A percentile compares a stretch with the other conserved stretches of the same genome.
These are phyloP conservation scores for Crotalus horridus DNA, from an alignment of 2,113 vertebrate genomes.

Conservation along the genomic window DNA sequence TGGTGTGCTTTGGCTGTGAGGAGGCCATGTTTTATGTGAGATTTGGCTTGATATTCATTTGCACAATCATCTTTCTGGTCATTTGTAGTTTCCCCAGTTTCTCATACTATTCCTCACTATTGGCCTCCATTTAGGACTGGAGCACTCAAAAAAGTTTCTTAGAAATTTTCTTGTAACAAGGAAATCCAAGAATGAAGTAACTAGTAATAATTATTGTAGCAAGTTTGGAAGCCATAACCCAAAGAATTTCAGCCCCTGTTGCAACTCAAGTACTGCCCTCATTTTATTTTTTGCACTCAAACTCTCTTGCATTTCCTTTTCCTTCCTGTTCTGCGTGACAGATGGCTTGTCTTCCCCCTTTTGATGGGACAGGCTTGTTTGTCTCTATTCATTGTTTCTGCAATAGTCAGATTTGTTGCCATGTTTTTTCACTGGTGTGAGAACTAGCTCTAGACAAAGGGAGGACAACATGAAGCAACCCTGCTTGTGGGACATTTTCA, in stretches of 20 bases:
- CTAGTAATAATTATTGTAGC: neutral
- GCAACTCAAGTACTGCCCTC: neutral
- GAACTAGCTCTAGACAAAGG: neutral
- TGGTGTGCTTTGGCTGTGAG: no score
- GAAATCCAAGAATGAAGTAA: neutral
- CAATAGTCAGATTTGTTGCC: neutral
- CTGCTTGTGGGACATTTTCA: neutral
- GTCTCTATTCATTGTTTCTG: neutral
- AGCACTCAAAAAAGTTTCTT: no score
- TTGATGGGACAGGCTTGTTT: neutral
- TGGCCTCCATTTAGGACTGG: no score
- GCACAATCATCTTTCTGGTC: no score
- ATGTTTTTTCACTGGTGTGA: neutral
- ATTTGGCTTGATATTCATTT: no score
- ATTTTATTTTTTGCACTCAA: neutral
- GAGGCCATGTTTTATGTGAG: no score
- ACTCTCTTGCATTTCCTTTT: neutral
- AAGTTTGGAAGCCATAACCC: neutral
- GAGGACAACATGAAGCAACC: neutral
- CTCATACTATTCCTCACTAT: no score
- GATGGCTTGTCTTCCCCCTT: neutral
- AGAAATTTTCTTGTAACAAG: no score
- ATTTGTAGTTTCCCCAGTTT: no score
- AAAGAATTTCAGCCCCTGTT: neutral
- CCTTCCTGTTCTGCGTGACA: neutral